Evolutionary conservation across 2,888 invertebrate genomes (phyloP).

Genomic region (Oithona nana): DNA sequence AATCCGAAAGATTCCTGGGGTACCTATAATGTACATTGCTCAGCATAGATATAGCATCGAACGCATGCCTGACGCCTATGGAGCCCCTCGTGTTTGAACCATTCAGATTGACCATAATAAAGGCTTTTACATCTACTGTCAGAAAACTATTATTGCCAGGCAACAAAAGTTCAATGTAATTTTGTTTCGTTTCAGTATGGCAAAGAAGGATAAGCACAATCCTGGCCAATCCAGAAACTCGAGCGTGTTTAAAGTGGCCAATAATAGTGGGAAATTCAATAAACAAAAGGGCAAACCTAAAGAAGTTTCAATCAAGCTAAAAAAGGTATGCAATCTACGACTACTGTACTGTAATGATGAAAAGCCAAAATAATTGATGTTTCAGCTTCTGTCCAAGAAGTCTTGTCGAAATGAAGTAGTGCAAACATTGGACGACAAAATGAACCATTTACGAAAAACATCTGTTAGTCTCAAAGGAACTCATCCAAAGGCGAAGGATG

Average conservation of each 20-base stretch:
- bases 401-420: too few species aligned
- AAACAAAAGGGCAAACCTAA: conserved; percentile 1
- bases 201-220: conserved; percentile 2
- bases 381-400: too few species aligned
- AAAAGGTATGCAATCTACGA: too few species aligned
- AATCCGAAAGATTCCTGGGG: conserved; percentile 91
- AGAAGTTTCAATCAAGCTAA: neutral
- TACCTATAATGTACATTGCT: conserved; percentile 93
- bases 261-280: conserved; percentile 6
- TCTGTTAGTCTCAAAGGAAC: too few species aligned
- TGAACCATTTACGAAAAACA: too few species aligned
- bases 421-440: too few species aligned
- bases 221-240: neutral
- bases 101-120: neutral
- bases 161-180: too few species aligned
- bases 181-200: conserved; percentile 4
- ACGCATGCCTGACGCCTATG: conserved; percentile 97
- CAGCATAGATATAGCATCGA: conserved; percentile 77
- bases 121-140: neutral
- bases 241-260: conserved; percentile 3
- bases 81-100: conserved; percentile 41
- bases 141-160: too few species aligned
- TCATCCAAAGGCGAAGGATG: too few species aligned
- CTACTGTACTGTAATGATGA: too few species aligned
- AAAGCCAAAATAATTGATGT: too few species aligned